A percentile compares a stretch with the other conserved stretches of the same genome.
These are phyloP conservation scores for Chalcis sispes DNA, from an alignment of 2,888 invertebrate genomes.

Conservation along the genomic window DNA sequence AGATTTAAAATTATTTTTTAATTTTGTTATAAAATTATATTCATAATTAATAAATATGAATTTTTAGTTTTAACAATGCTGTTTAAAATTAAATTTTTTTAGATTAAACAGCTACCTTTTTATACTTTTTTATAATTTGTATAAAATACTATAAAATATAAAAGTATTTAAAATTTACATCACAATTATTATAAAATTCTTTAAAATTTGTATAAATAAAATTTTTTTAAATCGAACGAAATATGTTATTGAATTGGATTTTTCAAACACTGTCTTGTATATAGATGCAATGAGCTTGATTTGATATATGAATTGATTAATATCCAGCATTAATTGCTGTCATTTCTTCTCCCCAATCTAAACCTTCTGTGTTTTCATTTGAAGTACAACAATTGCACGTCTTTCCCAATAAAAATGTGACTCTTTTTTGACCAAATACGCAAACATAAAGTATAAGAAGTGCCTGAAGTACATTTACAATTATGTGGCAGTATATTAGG, in stretches of 20 bases:
- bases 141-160: background rate
- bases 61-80: background rate
- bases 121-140: background rate
- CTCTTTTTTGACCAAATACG: slow-evolving; percentile 86
- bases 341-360: slow-evolving; percentile 94
- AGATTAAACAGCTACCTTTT: background rate
- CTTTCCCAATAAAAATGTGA: slow-evolving; percentile 86
- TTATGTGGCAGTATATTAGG: slow-evolving; percentile 85
- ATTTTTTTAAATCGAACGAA: slow-evolving; percentile 10
- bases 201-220: slow-evolving; percentile 6
- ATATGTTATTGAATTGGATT: background rate
- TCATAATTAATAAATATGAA: too few species aligned
- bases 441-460: slow-evolving; percentile 87
- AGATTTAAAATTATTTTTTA: too few species aligned
- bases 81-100: background rate
- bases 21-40: too few species aligned
- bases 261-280: slow-evolving; percentile 7
- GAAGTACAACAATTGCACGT: slow-evolving; percentile 81
- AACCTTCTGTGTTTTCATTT: slow-evolving; percentile 82
- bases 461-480: slow-evolving; percentile 86
- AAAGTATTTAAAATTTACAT: background rate
- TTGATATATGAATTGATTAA: slow-evolving; percentile 69
- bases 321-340: slow-evolving; percentile 88
- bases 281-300: background rate
- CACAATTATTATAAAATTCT: slow-evolving; percentile 3